These are phyloP conservation scores for Antitype chi DNA, from an alignment of 2,888 invertebrate species.

Conservation along the genomic window DNA sequence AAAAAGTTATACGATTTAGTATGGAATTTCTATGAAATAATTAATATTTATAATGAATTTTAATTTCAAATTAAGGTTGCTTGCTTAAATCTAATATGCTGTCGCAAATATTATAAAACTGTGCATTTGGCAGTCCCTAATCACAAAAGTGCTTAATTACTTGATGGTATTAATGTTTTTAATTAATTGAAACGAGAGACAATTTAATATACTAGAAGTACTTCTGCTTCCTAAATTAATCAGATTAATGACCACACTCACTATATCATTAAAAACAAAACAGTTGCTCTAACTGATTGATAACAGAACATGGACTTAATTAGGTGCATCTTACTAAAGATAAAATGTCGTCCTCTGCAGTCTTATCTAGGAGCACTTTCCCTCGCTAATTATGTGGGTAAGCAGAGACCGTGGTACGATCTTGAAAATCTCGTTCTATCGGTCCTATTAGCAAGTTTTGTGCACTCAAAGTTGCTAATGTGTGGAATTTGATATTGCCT, in stretches of 20 bases:
- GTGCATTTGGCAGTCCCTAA: not conserved
- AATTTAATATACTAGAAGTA: not conserved
- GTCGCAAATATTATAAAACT: not conserved
- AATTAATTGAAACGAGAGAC: not conserved
- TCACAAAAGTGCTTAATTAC: not conserved
- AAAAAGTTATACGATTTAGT: not conserved
- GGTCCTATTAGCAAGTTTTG: constrained; percentile 63
- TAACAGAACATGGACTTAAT: constrained; percentile 59
- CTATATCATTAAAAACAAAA: constrained; percentile 14
- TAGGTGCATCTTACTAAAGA: constrained; percentile 68
- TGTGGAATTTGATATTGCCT: constrained; percentile 49
- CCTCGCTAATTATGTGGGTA: constrained; percentile 76
- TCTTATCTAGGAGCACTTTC: constrained; percentile 80
- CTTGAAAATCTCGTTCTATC: constrained; percentile 68
- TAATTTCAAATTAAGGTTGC: constrained; percentile 5
- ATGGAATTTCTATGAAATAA: constrained; percentile 1
- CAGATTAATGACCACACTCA: not conserved
- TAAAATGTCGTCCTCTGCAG: constrained; percentile 69
- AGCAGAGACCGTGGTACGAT: constrained; percentile 63
- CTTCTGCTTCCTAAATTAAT: not conserved
- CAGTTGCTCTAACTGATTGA: constrained; percentile 29
- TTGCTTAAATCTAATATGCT: not conserved
- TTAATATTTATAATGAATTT: constrained; percentile 5
- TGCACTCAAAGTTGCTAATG: constrained; percentile 50
- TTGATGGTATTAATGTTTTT: not conserved